phyloP scores from a whole-genome alignment of 2,888 invertebrate genomes.

The Acholoe squamosa region DNA sequence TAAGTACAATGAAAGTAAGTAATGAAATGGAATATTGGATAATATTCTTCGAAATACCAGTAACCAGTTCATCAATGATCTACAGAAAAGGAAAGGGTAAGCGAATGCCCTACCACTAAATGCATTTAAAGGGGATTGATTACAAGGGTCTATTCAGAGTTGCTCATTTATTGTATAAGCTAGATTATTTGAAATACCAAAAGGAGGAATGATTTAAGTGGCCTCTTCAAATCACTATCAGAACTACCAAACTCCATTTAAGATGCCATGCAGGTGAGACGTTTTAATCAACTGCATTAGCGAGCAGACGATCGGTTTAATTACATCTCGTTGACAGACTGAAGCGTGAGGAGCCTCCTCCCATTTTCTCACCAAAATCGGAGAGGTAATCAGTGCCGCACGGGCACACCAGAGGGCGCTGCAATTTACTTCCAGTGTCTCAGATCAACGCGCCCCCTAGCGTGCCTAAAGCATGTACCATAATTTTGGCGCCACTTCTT shows the following conservation, averaged over 20 bases:
- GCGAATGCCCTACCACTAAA: too few relatives aligned
- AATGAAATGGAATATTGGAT: too few relatives aligned
- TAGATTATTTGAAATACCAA: too few relatives aligned
- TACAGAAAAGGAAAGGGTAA: too few relatives aligned
- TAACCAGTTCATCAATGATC: too few relatives aligned
- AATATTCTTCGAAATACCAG: too few relatives aligned
- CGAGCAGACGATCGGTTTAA: not conserved
- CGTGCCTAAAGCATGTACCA: not conserved
- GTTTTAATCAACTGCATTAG: not conserved
- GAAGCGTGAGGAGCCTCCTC: not conserved
- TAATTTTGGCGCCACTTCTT: slow-evolving; percentile 25
- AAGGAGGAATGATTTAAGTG: too few relatives aligned
- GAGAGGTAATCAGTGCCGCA: slow-evolving; percentile 15
- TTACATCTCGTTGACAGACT: not conserved
- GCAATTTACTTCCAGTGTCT: not conserved
- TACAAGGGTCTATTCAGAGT: too few relatives aligned
- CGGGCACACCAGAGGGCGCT: not conserved
- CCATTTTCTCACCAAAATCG: not conserved
- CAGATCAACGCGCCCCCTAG: not conserved
- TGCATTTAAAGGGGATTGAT: too few relatives aligned
- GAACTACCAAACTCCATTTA: slow-evolving; percentile 1
- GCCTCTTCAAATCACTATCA: not conserved
- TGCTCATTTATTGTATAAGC: too few relatives aligned
- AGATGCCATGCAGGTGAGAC: not conserved
- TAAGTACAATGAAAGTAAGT: too few relatives aligned